Base-by-base conservation (phyloP, 1,140 invertebrate genomes). In the Lordiphosa mommai region DNA sequence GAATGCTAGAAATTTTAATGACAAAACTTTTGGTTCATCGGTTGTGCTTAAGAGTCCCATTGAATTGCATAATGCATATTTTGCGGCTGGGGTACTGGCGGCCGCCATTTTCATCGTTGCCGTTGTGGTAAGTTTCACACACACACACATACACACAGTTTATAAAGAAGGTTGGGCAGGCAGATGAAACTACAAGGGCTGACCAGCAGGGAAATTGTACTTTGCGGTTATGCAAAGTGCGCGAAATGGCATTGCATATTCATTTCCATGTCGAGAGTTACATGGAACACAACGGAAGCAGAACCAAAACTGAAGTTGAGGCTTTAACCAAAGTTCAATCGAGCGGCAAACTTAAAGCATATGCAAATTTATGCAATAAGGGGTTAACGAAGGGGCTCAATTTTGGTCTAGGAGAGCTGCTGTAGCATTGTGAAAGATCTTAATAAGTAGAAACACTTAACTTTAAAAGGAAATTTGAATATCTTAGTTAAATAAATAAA, bases 41-140 rank as follows among this genome's bases (percentile, higher is more conserved):
- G 82, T 76, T 73, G 85, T 88, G 55, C 72, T 88, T 63, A 88
- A 88, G 71, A 87, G 87, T 68, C 74, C 88, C 66, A 86, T 88
- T 84, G 88, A 88, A 70, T 90, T 94, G 61, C 93, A 94, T 89
- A 94, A 93, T 88, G 91, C 94, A 48, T 94, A 94, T 88, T 93
- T 94, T 65, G 93, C 93, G 9, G 92, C 92, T 14, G 93, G 93
- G n/a, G 94, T 93, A 1, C 89, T 94, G 32, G 92, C 92, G 14
- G 91, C 92, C 33, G 93, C 93, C 14, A 91, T 94, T 37, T 90
- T 93, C 49, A 93, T 94, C 60, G 93, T 94, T 43, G 91, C 92
- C 10, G 88, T 93, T 41, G 92, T 93, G 82, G 93, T 94, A 77
- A 92, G 91, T 90, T 63, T 12, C 46, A 8, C 47, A 43, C n/a